phyloP scores from a whole-genome alignment of 2,797 vertebrate genomes.

The Sebastes kiyomatsui region DNA sequence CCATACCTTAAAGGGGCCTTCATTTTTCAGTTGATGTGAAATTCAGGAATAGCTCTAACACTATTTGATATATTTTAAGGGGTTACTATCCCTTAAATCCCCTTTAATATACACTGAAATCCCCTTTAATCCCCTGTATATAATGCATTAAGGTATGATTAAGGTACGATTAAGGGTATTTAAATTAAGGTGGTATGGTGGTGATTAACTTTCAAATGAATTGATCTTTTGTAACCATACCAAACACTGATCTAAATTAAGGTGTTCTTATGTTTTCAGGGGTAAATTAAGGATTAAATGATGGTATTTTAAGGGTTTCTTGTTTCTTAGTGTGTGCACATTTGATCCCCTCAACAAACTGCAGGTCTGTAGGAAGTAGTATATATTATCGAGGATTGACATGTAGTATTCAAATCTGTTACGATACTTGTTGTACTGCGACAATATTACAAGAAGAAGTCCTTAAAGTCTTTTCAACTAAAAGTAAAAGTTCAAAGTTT shows the following conservation, averaged over 20 bases:
- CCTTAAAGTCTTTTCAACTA: neutral
- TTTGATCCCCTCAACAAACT: neutral
- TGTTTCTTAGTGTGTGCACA: neutral
- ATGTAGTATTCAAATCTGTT: neutral
- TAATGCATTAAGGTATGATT: no score
- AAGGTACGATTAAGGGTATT: neutral
- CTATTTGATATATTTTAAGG: no score
- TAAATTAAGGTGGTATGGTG: neutral
- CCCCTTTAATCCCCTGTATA: no score
- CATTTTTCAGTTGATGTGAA: neutral
- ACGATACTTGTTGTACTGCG: neutral
- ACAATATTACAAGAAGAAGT: neutral
- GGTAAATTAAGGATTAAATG: neutral
- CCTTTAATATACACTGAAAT: no score
- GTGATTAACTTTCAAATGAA: no score
- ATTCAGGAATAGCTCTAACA: neutral
- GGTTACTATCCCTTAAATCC: neutral
- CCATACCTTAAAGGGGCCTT: neutral
- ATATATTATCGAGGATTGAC: no score
- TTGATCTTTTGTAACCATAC: neutral
- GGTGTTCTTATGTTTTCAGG: neutral
- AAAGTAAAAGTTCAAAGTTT: neutral
- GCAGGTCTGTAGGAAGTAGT: neutral
- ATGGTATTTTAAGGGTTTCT: no score
- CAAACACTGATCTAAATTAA: neutral